phyloP scores from a whole-genome alignment of 2,113 vertebrate genomes.

The Microcebus jonahi region DNA sequence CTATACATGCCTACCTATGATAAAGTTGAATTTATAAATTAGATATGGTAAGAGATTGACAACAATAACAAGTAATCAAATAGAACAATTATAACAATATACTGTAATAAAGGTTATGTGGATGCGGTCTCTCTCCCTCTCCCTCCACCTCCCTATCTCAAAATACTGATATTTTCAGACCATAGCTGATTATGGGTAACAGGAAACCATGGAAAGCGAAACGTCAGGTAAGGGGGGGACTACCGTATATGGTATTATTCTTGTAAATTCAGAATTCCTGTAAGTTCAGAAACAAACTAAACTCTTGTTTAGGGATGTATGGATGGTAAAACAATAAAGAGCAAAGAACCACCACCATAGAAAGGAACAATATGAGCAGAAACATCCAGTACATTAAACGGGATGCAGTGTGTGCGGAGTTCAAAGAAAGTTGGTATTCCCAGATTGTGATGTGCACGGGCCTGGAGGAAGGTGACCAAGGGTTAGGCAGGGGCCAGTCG shows the following conservation, averaged over 20 bases:
- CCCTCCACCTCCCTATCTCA: not conserved
- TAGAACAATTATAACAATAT: not conserved
- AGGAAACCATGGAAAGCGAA: not conserved
- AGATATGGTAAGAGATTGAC: not conserved
- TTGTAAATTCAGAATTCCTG: not conserved
- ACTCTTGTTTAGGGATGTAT: not conserved
- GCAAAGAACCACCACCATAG: not conserved
- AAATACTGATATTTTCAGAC: not conserved
- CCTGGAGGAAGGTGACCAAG: not conserved
- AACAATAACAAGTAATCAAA: not conserved
- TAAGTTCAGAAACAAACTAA: not conserved
- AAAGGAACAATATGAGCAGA: not conserved
- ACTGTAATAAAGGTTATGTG: not conserved
- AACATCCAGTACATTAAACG: not conserved
- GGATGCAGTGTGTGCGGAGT: not conserved
- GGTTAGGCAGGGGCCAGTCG: not conserved
- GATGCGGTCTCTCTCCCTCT: not conserved
- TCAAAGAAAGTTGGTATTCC: not conserved
- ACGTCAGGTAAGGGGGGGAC: not conserved
- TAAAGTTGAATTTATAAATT: not conserved
- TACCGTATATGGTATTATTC: not conserved
- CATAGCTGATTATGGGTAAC: not conserved
- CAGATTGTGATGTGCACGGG: not conserved
- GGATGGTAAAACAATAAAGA: not conserved
- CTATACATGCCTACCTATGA: not conserved